Evolutionary conservation across 2,797 vertebrate species (phyloP), one percentile per base, ranked within the genome.

Genomic region (Labroides dimidiatus): DNA sequence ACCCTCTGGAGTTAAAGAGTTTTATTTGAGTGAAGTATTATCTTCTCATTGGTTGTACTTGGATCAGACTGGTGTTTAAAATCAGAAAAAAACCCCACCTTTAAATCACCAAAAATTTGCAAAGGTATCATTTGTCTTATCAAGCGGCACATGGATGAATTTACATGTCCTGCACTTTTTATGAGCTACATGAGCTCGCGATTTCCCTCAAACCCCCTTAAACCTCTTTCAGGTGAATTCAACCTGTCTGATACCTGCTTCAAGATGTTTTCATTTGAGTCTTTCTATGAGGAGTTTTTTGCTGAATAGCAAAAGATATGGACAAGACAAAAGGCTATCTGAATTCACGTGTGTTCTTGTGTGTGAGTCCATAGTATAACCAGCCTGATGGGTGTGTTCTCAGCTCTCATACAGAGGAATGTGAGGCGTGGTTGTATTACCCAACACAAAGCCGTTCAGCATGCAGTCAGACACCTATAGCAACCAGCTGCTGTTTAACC

Each of bases 371-470:
- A 50, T 17, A 45, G 72, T 67, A 21, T 53, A 62, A 62, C 11
- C 21, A 59, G 48, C 61, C 65, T 53, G 43, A 51, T 63, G 76
- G 79, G 79, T 82, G 86, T 86, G 80, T 76, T 42, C 37, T 39
- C 23, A 8, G 37, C 52, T 45, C n/a, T 47, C 69, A 72, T 33
- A 16, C 33, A 58, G 36, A 82, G 79, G 88, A 88, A 90, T 87
- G 84, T 56, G 62, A 87, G 91, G 88, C 13, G 82, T 82, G 86
- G 45, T 52, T 30, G 44, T 19, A 63, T 88, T 84, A 47, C 77
- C 61, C 78, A 87, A 88, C 78, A 79, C 67, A 63, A 72, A 75
- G 71, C 64, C 45, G 39, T 37, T 47, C 19, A 23, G 60, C 19
- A 0, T 33, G 63, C 39, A 60, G 49, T 55, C 41, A 23, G 50